A percentile compares a stretch with the other conserved stretches of the same genome.
These are phyloP conservation scores for Myotis daubentonii DNA, from an alignment of 2,797 vertebrate genomes.

Conservation along the genomic window DNA sequence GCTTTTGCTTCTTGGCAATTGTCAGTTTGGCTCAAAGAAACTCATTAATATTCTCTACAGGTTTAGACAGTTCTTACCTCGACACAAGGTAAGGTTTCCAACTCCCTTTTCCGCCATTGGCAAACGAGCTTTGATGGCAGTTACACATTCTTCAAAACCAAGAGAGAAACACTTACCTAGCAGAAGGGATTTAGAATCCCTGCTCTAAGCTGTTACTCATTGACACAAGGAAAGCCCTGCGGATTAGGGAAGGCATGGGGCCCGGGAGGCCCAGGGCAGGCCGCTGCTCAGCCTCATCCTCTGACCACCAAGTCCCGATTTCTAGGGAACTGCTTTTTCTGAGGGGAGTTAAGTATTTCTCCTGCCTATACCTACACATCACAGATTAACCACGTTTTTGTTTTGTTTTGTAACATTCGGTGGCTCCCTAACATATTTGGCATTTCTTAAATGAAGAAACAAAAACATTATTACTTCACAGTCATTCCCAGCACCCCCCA, in stretches of 20 bases:
- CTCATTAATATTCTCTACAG: background rate
- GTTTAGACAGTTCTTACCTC: background rate
- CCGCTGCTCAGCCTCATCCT: background rate
- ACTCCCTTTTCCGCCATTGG: background rate
- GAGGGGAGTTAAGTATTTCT: background rate
- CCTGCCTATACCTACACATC: background rate
- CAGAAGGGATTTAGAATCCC: background rate
- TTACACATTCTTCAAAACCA: slow-evolving; percentile 50
- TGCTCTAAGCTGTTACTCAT: slow-evolving; percentile 7
- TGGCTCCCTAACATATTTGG: background rate
- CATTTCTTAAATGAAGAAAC: background rate
- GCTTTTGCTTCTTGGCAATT: background rate
- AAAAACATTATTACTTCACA: background rate
- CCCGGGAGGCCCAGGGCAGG: too few species aligned
- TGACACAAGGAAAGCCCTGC: background rate
- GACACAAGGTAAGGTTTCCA: background rate
- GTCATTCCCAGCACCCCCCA: background rate
- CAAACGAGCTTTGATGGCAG: background rate
- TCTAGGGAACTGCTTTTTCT: slow-evolving; percentile 16
- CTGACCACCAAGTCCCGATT: background rate
- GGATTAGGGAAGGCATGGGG: too few species aligned
- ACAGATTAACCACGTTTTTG: background rate
- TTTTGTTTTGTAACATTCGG: background rate
- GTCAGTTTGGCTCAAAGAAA: background rate
- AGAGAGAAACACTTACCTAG: background rate